Evolutionary conservation across 2,113 vertebrate genomes (phyloP).

Genomic region (Melanerpes aurifrons): DNA sequence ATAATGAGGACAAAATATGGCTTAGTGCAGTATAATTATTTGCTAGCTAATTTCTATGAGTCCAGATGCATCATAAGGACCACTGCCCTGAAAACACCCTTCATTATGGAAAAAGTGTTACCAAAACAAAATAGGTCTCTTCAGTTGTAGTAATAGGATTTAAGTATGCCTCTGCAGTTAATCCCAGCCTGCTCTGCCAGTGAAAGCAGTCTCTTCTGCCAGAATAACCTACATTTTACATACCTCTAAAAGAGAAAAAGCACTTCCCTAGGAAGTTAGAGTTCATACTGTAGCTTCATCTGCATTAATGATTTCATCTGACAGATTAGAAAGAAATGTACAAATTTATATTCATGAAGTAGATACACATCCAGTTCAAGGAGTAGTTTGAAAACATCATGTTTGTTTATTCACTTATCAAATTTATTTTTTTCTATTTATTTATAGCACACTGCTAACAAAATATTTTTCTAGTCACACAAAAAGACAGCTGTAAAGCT

Average conservation of each 20-base stretch:
- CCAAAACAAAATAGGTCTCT: background rate
- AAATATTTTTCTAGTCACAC: background rate
- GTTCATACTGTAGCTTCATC: background rate
- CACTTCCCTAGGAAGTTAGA: background rate
- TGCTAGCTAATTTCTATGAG: background rate
- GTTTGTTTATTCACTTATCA: background rate
- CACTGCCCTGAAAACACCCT: background rate
- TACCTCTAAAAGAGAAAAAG: background rate
- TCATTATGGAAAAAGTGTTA: background rate
- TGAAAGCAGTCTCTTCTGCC: background rate
- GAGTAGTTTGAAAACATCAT: background rate
- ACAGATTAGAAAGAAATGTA: background rate
- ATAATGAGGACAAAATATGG: background rate
- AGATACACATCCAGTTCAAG: background rate
- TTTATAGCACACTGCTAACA: background rate
- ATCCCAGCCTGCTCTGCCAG: background rate
- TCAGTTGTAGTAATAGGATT: background rate
- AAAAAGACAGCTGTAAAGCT: background rate
- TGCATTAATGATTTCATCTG: background rate
- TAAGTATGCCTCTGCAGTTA: background rate
- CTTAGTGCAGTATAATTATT: background rate
- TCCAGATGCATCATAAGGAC: background rate
- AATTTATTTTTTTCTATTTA: background rate
- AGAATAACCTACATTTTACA: background rate
- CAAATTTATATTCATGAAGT: background rate